A percentile compares a stretch with the other conserved stretches of the same genome.
Conservation (phyloP, 92 coral and sea anemone species). For the Ricordea florida region DNA sequence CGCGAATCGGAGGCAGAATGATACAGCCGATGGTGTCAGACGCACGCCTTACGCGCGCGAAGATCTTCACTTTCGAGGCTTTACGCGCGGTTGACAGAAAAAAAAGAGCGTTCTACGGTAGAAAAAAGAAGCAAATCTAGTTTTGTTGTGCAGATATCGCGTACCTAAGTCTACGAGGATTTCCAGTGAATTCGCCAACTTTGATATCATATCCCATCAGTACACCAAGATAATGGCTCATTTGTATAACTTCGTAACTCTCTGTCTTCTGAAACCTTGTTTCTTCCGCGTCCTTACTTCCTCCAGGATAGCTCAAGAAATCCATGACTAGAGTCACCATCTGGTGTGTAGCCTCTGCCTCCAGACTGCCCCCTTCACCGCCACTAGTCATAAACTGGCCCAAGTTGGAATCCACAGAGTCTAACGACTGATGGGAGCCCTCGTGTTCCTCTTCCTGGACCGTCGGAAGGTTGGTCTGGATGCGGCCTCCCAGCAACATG, state of each 20-base stretch:
- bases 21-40: no score
- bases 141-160: no score
- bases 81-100: neutral
- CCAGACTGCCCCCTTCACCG: conserved; percentile 64
- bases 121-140: neutral
- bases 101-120: neutral
- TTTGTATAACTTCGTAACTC: conserved; percentile 86
- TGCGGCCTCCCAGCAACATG: conserved; percentile 94
- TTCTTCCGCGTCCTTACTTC: conserved; percentile 58
- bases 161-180: conserved; percentile 90
- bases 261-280: conserved; percentile 84
- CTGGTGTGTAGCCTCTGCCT: conserved; percentile 96
- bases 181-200: conserved; percentile 95
- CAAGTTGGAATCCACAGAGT: conserved; percentile 48
- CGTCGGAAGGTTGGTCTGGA: conserved; percentile 86
- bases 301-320: conserved; percentile 94
- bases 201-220: conserved; percentile 97
- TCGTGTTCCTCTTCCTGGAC: conserved; percentile 95
- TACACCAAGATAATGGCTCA: conserved; percentile 94
- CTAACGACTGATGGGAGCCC: conserved; percentile 42
- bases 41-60: no score
- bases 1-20: no score
- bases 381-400: conserved; percentile 16
- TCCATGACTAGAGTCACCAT: conserved; percentile 93
- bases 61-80: neutral